Evolutionary conservation across 2,113 vertebrate genomes (phyloP), one percentile per base, ranked within the genome.

Genomic region (Ceratotherium simum): DNA sequence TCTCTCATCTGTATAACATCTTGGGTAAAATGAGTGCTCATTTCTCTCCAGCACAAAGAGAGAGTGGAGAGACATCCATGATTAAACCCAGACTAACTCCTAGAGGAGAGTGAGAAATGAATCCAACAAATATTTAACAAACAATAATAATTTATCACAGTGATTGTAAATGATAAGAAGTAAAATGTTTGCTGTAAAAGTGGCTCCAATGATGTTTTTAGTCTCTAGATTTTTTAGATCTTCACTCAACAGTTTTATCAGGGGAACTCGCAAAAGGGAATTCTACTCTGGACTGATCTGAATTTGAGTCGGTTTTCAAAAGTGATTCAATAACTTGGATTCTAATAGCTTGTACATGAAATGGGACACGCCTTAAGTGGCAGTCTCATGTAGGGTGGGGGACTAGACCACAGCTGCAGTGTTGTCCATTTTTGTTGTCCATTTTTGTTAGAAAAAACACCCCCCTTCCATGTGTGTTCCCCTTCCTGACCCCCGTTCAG

Each of bases 281-380:
- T 91, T 91, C 67, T 81, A 20, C 29, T 82, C 56, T 72, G 69
- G 69, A 33, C 2, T 82, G 56, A 80, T 31, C 14, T 25, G 23
- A 88, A 83, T 85, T 21, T 88, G 56, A 88, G 54, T 92, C 62
- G 84, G 33, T 91, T 96, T 96, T 85, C 18, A 60, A 86, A 82
- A 95, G 18, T 42, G 91, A 92, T 83, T 76, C 36, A 73, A 27
- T 85, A 67, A 64, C 42, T 70, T 90, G 82, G 67, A 79, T 83
- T 60, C 23, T n/a, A 92, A 51, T 1, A 51, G 82, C 20, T 46
- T n/a, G 23, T 31, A 14, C 8, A 17, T 1, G 29, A 36, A 56
- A 62, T 31, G 12, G 4, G 23, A 27, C 33, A 83, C 58, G 29
- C 8, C 46, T 91, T 64, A 46, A 36, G 36, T 7, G 29, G 14